Conservation (phyloP, 2,797 vertebrate genomes). For the Onychomys arenicola region DNA sequence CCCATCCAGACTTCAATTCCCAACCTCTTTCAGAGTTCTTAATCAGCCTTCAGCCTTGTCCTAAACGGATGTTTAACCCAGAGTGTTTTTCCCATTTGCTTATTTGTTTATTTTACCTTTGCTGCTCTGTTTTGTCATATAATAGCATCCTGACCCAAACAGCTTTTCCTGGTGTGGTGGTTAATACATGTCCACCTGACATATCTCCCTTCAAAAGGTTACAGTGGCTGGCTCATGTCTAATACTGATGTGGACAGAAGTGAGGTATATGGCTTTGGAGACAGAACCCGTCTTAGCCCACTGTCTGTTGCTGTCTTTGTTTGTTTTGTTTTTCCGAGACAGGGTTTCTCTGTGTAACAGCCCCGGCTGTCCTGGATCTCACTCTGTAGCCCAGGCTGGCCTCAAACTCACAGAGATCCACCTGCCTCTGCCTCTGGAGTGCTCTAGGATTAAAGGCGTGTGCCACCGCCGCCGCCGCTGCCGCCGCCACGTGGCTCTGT, state of each 20-base stretch:
- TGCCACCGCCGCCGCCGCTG: no score
- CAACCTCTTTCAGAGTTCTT: slow-evolving; percentile 49
- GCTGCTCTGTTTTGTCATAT: background rate
- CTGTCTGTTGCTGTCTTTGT: background rate
- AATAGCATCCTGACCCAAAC: slow-evolving; percentile 3
- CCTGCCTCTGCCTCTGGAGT: no score
- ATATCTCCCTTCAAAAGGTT: background rate
- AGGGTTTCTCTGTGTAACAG: no score
- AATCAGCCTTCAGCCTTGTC: slow-evolving; percentile 23
- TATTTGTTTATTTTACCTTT: background rate
- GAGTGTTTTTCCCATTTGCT: background rate
- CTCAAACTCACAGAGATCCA: no score
- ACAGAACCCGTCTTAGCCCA: background rate
- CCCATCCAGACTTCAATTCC: slow-evolving; percentile 42
- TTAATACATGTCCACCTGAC: background rate
- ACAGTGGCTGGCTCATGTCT: background rate
- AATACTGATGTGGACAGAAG: background rate
- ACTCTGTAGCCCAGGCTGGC: no score
- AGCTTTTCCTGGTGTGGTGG: slow-evolving; percentile 7
- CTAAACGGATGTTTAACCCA: slow-evolving; percentile 34
- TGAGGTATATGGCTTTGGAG: background rate
- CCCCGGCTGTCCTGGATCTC: no score
- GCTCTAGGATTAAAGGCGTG: no score
- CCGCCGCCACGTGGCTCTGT: background rate
- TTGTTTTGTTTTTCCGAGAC: no score